Conservation (phyloP, 1,140 invertebrate species). For the Listronotus oregonensis region DNA sequence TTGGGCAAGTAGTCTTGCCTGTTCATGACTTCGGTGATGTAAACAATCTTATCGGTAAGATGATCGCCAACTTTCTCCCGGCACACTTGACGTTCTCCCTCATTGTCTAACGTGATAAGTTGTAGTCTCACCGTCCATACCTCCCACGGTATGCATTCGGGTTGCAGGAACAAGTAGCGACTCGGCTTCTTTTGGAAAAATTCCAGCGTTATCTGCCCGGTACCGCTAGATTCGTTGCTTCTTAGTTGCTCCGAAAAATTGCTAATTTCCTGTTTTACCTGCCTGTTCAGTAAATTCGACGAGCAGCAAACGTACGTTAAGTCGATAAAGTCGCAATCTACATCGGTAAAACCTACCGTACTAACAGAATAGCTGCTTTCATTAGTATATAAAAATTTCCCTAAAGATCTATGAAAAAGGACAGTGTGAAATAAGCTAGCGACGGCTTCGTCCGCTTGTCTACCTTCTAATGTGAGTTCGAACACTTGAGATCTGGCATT, state of each 20-base stretch:
- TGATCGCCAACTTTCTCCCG: conserved; percentile 90
- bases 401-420: conserved; percentile 90
- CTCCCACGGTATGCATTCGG: conserved; percentile 94
- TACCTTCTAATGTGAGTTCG: conserved; percentile 87
- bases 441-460: conserved; percentile 93
- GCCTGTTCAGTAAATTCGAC: conserved; percentile 75
- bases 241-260: conserved; percentile 85
- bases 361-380: conserved; percentile 94
- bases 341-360: conserved; percentile 92
- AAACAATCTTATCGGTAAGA: conserved; percentile 89
- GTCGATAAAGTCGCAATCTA: conserved; percentile 96
- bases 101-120: conserved; percentile 81
- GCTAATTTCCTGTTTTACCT: conserved; percentile 80
- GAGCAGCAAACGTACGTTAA: conserved; percentile 95
- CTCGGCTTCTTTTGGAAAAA: conserved; percentile 92
- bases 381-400: conserved; percentile 93
- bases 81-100: conserved; percentile 85
- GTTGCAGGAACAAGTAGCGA: conserved; percentile 81
- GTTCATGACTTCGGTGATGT: conserved; percentile 94
- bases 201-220: conserved; percentile 90
- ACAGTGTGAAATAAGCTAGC: conserved; percentile 94
- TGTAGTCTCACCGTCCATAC: conserved; percentile 94
- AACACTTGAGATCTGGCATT: conserved; percentile 88
- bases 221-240: conserved; percentile 71
- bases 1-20: conserved; percentile 93